These are phyloP conservation scores for Furnarius figulus DNA, from an alignment of 2,113 vertebrate genomes.

Conservation along the genomic window DNA sequence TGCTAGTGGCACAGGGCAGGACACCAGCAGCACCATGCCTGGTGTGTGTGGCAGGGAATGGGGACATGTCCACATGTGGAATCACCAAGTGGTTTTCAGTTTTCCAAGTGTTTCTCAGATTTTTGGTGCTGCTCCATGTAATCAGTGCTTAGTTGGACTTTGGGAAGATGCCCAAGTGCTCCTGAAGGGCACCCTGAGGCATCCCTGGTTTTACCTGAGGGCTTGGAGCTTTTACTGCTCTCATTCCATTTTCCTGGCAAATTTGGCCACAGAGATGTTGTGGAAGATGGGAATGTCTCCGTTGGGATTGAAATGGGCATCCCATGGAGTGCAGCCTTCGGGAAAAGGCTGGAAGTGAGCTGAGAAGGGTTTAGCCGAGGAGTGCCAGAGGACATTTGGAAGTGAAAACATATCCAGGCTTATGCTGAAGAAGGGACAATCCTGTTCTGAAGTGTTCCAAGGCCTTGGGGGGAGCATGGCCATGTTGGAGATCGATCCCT, in stretches of 20 bases:
- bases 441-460: rapidly evolving
- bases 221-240: not conserved
- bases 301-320: rapidly evolving
- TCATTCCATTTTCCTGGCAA: rapidly evolving
- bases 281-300: not conserved
- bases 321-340: not conserved
- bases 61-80: not conserved
- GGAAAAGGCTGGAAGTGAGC: not conserved
- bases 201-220: not conserved
- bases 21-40: not conserved
- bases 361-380: not conserved
- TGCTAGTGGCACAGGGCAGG: not conserved
- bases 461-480: rapidly evolving
- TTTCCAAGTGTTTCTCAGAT: not conserved
- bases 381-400: not conserved
- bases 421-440: not conserved
- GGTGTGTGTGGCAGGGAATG: rapidly evolving
- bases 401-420: not conserved
- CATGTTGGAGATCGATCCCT: not conserved
- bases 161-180: not conserved
- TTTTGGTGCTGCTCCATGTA: not conserved
- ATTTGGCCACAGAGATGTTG: rapidly evolving
- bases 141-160: not conserved
- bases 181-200: not conserved
- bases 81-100: rapidly evolving